Percentiles rank a stretch among this genome's conserved stretches.
phyloP scores from a whole-genome alignment of 2,888 invertebrate genomes.

The Endomychus coccineus region DNA sequence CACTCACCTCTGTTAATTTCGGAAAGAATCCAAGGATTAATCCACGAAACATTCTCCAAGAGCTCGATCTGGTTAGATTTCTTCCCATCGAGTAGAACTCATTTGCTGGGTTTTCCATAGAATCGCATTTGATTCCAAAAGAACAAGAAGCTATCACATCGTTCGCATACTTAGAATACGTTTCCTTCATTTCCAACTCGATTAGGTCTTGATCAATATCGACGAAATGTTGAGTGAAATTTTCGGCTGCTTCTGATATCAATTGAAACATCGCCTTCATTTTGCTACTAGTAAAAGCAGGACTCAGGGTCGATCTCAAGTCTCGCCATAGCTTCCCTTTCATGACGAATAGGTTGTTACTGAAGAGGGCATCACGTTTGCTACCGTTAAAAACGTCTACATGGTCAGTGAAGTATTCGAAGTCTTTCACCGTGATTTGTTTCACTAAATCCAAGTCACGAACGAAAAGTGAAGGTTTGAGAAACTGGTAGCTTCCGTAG shows the following conservation, averaged over 20 bases:
- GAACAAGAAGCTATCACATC: constrained; percentile 37
- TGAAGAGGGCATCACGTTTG: constrained; percentile 27
- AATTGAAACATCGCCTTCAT: constrained; percentile 49
- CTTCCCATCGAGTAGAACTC: constrained; percentile 34
- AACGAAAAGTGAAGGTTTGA: constrained; percentile 27
- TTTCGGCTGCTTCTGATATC: constrained; percentile 37
- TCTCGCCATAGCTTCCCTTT: constrained; percentile 32
- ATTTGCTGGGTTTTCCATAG: constrained; percentile 34
- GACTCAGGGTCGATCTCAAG: constrained; percentile 47
- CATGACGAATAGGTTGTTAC: constrained; percentile 27
- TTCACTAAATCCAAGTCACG: constrained; percentile 36
- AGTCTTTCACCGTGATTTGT: constrained; percentile 38
- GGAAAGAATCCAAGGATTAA: constrained; percentile 18
- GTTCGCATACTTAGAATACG: constrained; percentile 34
- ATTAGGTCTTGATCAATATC: constrained; percentile 16
- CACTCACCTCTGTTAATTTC: constrained; percentile 17
- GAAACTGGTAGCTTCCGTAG: constrained; percentile 30
- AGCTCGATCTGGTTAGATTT: constrained; percentile 16
- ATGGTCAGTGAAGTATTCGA: constrained; percentile 40
- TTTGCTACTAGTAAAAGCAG: constrained; percentile 52
- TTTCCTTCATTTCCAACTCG: constrained; percentile 33
- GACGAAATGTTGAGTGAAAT: constrained; percentile 29
- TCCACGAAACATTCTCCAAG: constrained; percentile 8
- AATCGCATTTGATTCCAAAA: constrained; percentile 36
- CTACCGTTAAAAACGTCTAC: constrained; percentile 11